Evolutionary conservation across 2,113 vertebrate genomes (phyloP), one percentile per base, ranked within the genome.

Genomic region (Xenus cinereus): DNA sequence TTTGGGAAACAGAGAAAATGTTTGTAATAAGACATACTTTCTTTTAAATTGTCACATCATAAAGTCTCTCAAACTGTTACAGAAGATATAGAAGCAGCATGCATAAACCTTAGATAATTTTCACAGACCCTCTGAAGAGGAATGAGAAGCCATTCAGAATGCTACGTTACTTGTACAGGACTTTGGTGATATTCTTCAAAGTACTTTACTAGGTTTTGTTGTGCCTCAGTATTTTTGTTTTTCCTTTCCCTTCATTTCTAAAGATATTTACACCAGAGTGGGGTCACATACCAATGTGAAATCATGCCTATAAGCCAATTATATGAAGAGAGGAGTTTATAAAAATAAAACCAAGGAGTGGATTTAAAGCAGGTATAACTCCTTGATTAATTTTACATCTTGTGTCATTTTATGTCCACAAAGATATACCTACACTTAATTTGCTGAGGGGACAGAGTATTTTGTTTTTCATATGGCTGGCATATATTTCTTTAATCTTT

Each of bases 41-140:
- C 63, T 83, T 96, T 88, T 74, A 80, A 94, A 86, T 80, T 90
- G 57, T 86, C 50, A 37, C 75, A 74, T 67, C 67, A 91, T 71
- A 83, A 91, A 96, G 85, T 90, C 54, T 91, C 73, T 83, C 82
- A 79, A 33, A 94, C 57, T 91, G 78, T 85, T 91, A 87, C 21
- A 80, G 84, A 88, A 93, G 45, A 87, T 57, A 72, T 6, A 91
- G 93, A 75, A 89, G 60, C 77, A 93, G 82, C 84, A 85, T 86
- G 84, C 71, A 96, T 93, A 96, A 96, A 94, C 50, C 32, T 91
- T 63, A 83, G 78, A 77, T 63, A 94, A 96, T 95, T 95, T 95
- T 90, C 87, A 87, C 63, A 96, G 72, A 50, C n/a, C 26, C 22
- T 79, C 71, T 80, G 59, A 71, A 90, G 45, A 83, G 22, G 26